Evolutionary conservation across 2,113 vertebrate species (phyloP), one percentile per base, ranked within the genome.

Genomic region (Phalacrocorax brasilianus): DNA sequence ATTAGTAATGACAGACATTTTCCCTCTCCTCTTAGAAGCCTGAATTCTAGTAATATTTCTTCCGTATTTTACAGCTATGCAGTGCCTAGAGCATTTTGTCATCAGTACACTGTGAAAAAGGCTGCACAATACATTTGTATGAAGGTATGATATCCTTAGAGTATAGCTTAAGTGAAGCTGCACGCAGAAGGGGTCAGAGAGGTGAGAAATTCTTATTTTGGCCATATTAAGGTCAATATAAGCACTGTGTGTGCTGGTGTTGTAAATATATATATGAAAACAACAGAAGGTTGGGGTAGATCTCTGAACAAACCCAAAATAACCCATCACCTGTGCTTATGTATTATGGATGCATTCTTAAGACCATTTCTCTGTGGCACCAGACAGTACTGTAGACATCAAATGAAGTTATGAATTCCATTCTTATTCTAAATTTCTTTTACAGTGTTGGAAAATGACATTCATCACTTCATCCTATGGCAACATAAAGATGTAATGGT

Each of bases 371-470:
- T 92, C 24, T 61, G 20, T 83, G 78, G 66, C 74, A 94, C 59
- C 71, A 93, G 47, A 44, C 44, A 82, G 50, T 81, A 56, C 44
- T 63, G 38, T 62, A 91, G 77, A 55, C 61, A 89, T 78, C 94
- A 94, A 74, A 88, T 62, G 72, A 92, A 96, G 89, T 94, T 95
- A 93, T 26, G 26, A 94, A 89, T 89, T 89, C 77, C 33, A 38
- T 45, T 79, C 27, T n/a, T n/a, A 21, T 76, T 94, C 62, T 79
- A 33, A 50, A 84, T 76, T 87, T 85, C 45, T 77, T 91, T 82
- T 82, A 45, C 12, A 70, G 26, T 40, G 20, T 62, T 95, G 80
- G n/a, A 66, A 91, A 85, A 63, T 52, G 8, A 19, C 19, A 53
- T 78, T 91, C 35, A 65, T 17, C 5, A 1, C 71, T 78, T 88